Conservation (phyloP, 2,797 vertebrate species). For the Hypotaenidia philippensis region DNA sequence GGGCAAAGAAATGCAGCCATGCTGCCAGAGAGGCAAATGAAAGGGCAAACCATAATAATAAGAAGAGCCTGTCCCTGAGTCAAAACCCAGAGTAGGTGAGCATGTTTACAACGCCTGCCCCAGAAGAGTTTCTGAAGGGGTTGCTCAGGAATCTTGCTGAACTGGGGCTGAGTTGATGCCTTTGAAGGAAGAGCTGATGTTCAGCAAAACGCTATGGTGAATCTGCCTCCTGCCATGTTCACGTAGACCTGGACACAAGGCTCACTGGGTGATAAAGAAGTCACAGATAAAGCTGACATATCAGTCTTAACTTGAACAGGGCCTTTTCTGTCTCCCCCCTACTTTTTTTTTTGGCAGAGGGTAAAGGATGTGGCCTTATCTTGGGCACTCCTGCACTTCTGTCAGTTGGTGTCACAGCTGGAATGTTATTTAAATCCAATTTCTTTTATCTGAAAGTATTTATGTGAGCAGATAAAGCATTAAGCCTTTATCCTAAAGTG, state of each 20-base stretch:
- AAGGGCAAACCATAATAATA: background rate
- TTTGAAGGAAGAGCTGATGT: background rate
- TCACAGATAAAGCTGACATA: background rate
- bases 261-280: background rate
- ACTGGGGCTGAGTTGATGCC: background rate
- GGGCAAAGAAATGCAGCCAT: background rate
- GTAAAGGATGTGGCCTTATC: constrained; percentile 22
- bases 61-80: background rate
- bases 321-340: background rate
- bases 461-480: constrained; percentile 40
- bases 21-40: background rate
- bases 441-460: constrained; percentile 56
- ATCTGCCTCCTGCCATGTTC: background rate
- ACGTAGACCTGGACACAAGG: background rate
- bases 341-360: background rate
- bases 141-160: background rate
- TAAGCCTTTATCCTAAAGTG: constrained; percentile 36
- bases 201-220: background rate
- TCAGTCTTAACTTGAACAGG: background rate
- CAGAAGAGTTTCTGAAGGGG: background rate
- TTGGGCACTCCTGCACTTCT: constrained; percentile 11
- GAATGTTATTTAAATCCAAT: constrained; percentile 35
- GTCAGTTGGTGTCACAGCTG: constrained; percentile 29
- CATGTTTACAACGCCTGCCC: background rate
- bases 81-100: background rate